A percentile compares a stretch with the other conserved stretches of the same genome.
Evolutionary conservation across 2,888 invertebrate genomes (phyloP).

Genomic region (Aphidius colemani): DNA sequence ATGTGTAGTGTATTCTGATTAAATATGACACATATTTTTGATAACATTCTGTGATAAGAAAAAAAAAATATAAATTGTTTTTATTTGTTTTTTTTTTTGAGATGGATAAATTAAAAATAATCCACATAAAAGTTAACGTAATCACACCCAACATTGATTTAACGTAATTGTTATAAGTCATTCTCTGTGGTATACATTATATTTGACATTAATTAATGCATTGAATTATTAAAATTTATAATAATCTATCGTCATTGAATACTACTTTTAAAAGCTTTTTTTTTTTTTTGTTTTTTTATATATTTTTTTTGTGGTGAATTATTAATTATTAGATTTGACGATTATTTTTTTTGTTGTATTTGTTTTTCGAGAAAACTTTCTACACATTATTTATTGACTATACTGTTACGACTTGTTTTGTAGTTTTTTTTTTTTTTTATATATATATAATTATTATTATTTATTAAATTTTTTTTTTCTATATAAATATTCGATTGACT

Average conservation of each 20-base stretch:
- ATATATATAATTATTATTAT: slow-evolving; percentile 29
- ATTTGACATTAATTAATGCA: slow-evolving; percentile 10
- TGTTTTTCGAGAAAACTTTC: slow-evolving; percentile 27
- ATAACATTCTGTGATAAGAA: too few relatives aligned
- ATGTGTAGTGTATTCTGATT: too few relatives aligned
- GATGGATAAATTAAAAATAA: too few relatives aligned
- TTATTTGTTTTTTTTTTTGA: too few relatives aligned
- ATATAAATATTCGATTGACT: slow-evolving; percentile 52
- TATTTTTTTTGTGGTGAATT: slow-evolving; percentile 7
- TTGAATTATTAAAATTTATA: background rate
- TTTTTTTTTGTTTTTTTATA: slow-evolving; percentile 1
- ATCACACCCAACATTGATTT: too few relatives aligned
- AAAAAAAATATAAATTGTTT: too few relatives aligned
- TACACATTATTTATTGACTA: slow-evolving; percentile 48
- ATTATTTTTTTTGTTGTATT: background rate
- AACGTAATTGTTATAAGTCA: too few relatives aligned
- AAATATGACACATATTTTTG: too few relatives aligned
- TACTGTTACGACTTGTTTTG: slow-evolving; percentile 45
- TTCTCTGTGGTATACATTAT: too few relatives aligned
- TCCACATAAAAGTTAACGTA: too few relatives aligned
- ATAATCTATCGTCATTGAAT: too few relatives aligned
- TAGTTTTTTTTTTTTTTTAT: slow-evolving; percentile 12
- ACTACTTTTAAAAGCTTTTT: background rate
- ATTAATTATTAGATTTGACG: background rate
- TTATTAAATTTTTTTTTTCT: slow-evolving; percentile 23